Evolutionary conservation across 1,140 invertebrate genomes (phyloP).

Genomic region (Drosophila varians): DNA sequence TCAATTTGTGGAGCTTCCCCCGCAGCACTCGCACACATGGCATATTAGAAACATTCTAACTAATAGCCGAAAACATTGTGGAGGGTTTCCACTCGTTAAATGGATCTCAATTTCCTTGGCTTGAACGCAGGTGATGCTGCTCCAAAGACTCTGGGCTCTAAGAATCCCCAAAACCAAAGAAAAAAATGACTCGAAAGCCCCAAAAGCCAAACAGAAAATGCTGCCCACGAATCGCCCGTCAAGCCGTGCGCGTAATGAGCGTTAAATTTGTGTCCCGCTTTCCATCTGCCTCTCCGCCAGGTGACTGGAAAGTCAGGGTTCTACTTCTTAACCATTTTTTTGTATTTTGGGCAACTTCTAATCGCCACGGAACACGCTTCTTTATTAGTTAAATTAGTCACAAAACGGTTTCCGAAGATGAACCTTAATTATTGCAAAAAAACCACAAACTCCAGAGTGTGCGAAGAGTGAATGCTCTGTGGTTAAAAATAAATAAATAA

Average conservation of each 20-base stretch:
- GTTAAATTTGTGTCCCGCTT: constrained; percentile 73
- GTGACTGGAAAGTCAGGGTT: constrained; percentile 22
- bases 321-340: constrained; percentile 1
- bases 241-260: constrained; percentile 75
- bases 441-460: not conserved
- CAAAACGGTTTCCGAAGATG: constrained; percentile 74
- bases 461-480: constrained; percentile 1
- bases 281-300: constrained; percentile 13
- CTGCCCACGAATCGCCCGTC: constrained; percentile 65
- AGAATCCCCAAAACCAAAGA: not conserved
- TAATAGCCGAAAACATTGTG: constrained; percentile 65
- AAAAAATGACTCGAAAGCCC: not conserved
- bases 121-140: constrained; percentile 27
- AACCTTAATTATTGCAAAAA: constrained; percentile 75
- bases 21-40: constrained; percentile 31
- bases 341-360: constrained; percentile 71
- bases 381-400: constrained; percentile 77
- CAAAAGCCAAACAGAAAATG: constrained; percentile 11
- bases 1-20: constrained; percentile 55
- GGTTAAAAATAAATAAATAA: not conserved
- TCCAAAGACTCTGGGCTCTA: not conserved
- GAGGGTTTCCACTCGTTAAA: constrained; percentile 46
- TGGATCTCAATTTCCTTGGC: constrained; percentile 67
- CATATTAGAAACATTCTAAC: constrained; percentile 65
- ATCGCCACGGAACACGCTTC: constrained; percentile 70